Evolutionary conservation across 2,888 invertebrate species (phyloP).

Genomic region (Hybos culiciformis): DNA sequence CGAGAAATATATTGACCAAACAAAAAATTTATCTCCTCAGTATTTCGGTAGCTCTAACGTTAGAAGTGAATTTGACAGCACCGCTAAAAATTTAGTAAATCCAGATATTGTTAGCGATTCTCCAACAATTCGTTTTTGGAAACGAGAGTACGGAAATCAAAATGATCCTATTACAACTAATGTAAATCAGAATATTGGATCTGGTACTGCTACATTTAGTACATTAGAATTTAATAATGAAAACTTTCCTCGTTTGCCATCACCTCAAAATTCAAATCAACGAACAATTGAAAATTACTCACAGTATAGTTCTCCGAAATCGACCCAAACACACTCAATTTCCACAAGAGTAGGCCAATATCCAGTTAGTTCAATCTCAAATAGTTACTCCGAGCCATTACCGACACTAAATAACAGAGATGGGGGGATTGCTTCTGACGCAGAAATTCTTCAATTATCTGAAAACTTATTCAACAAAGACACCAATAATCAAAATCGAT

Average conservation of each 20-base stretch:
- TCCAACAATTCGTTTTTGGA: too few species aligned
- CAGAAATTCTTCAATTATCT: constrained; percentile 51
- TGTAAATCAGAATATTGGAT: too few species aligned
- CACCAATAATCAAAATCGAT: constrained; percentile 55
- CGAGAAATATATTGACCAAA: too few species aligned
- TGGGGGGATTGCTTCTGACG: constrained; percentile 40
- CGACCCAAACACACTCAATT: neutral
- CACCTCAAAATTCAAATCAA: neutral
- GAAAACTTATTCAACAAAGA: constrained; percentile 61
- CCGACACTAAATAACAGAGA: constrained; percentile 18
- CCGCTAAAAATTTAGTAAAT: too few species aligned
- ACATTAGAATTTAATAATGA: too few species aligned
- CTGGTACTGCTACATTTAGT: too few species aligned
- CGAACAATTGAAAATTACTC: neutral
- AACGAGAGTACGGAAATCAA: constrained; percentile 10
- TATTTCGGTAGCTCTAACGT: too few species aligned
- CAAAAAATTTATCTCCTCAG: too few species aligned
- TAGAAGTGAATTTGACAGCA: neutral
- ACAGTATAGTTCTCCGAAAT: neutral
- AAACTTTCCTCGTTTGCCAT: too few species aligned
- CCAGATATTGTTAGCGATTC: too few species aligned
- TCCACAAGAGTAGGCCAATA: constrained; percentile 1
- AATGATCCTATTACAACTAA: neutral
- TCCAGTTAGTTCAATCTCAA: constrained; percentile 26
- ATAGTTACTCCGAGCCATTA: constrained; percentile 5